A percentile compares a stretch with the other conserved stretches of the same genome.
Conservation (phyloP, 2,797 vertebrate genomes). For the Malurus leucopterus region DNA sequence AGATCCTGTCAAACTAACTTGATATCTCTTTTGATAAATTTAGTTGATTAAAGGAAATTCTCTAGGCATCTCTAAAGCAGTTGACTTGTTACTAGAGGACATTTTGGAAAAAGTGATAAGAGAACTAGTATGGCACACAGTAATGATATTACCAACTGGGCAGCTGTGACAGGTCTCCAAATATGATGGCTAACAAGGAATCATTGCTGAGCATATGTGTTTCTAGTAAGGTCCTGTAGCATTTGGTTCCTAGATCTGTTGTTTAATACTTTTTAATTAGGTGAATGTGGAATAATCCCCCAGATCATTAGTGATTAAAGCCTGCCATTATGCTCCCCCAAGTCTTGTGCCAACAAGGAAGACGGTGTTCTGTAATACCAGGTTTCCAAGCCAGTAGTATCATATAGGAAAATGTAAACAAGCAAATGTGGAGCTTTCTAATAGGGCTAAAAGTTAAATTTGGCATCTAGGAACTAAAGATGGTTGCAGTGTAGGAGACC, state of each 20-base stretch:
- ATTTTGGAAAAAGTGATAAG: not conserved
- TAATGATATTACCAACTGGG: not conserved
- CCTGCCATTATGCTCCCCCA: not conserved
- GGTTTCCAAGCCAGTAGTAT: not conserved
- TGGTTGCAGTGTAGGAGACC: not conserved
- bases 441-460: not conserved
- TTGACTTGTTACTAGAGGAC: not conserved
- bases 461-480: not conserved
- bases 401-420: not conserved
- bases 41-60: conserved; percentile 30
- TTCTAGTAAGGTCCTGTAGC: not conserved
- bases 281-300: not conserved
- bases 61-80: not conserved
- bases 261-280: not conserved
- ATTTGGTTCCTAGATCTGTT: not conserved
- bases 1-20: conserved; percentile 14
- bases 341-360: not conserved
- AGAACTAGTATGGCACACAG: not conserved
- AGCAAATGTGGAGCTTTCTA: not conserved
- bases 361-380: not conserved
- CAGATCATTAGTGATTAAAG: not conserved
- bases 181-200: not conserved
- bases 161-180: not conserved
- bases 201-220: not conserved
- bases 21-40: conserved; percentile 8